Evolutionary conservation across 2,797 vertebrate genomes (phyloP), one percentile per base, ranked within the genome.

Genomic region (Mormyrus hasselquistii): DNA sequence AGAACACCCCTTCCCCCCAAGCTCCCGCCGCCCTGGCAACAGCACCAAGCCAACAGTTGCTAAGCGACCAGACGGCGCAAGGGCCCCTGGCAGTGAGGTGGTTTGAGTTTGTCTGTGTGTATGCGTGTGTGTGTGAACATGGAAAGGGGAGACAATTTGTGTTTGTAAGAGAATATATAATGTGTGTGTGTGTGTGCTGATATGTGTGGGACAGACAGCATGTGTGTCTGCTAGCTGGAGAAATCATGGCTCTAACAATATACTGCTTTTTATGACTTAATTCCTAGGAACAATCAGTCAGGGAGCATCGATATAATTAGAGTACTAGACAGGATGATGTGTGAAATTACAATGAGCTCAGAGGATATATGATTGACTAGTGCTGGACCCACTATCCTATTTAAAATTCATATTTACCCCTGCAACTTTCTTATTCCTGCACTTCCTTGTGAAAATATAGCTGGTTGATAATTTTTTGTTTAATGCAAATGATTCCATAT

Each of bases 1-100:
- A 95, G 95, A 95, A 94, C 95, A 94, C 93, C 89, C 76, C 49
- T 57, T 92, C 88, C 92, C 90, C 92, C 87, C 93, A 92, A 92
- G 92, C 94, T 92, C 92, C 92, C 92, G 92, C 87, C 89, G 93
- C 94, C 94, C 92, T 95, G 95, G 95, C 95, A 96, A 96, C 95
- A 93, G 95, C 93, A 95, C 95, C 95, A 96, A 94, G 94, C 95
- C 93, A 92, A 94, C 95, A 95, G 95, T 96, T 95, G 92, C 95
- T 92, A 95, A 89, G 96, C 95, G 95, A 96, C 95, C 94, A 96
- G 95, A 96, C 95, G 94, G 95, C 94, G 93, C 93, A 91, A 93
- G 93, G 95, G 95, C 94, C 92, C 92, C 93, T 95, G 93, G 95
- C 94, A 94, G 93, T 91, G 91, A 86, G 82, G 50, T 87, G 85